phyloP scores from a whole-genome alignment of 2,888 invertebrate genomes.

The Scrobipalpa costella region DNA sequence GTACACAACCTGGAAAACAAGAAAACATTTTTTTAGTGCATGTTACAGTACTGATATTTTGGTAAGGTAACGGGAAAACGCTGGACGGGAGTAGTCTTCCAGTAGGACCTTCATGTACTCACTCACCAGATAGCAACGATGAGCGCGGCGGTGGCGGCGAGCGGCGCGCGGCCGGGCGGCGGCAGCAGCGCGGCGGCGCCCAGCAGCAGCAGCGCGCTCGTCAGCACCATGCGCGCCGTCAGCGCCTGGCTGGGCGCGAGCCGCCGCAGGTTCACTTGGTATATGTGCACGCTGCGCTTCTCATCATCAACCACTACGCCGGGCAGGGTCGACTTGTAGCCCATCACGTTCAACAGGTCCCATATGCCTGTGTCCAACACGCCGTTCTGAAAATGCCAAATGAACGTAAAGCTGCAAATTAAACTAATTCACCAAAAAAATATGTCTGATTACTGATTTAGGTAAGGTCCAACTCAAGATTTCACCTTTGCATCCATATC shows the following conservation, averaged over 20 bases:
- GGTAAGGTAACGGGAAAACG: too few species aligned
- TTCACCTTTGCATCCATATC: constrained; percentile 49
- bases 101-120: not conserved
- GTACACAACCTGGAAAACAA: constrained; percentile 55
- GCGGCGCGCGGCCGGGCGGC: constrained; percentile 50
- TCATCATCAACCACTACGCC: constrained; percentile 35
- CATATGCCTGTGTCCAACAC: constrained; percentile 62
- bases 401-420: too few species aligned
- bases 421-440: too few species aligned
- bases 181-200: constrained; percentile 51
- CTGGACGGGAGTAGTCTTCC: too few species aligned
- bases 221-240: constrained; percentile 43
- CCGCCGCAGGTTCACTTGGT: constrained; percentile 49
- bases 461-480: too few species aligned
- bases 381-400: constrained; percentile 44
- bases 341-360: constrained; percentile 51
- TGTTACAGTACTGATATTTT: too few species aligned
- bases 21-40: not conserved
- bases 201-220: constrained; percentile 50
- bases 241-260: constrained; percentile 56
- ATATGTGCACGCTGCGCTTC: constrained; percentile 41
- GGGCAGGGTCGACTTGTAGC: constrained; percentile 32
- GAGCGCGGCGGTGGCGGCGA: constrained; percentile 61
- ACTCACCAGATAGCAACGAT: constrained; percentile 58
- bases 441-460: too few species aligned